Percentiles rank a stretch among this genome's conserved stretches.
phyloP scores from a whole-genome alignment of 2,113 vertebrate genomes.

The Oceanodroma tethys region DNA sequence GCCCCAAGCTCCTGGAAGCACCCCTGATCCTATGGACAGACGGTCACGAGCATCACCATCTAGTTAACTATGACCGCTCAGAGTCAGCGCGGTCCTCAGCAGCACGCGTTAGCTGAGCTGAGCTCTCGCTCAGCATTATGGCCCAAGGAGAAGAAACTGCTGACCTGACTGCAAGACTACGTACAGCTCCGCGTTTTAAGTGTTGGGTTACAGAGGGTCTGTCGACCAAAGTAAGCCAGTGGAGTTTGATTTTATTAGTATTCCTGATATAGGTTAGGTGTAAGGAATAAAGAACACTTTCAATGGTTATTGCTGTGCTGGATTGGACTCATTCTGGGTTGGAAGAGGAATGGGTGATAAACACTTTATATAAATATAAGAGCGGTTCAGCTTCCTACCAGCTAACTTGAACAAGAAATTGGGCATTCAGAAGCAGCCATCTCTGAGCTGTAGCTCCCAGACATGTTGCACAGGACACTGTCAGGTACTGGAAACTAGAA shows the following conservation, averaged over 20 bases:
- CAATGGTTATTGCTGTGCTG: background rate
- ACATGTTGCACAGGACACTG: no score
- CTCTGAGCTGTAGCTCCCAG: background rate
- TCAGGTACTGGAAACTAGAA: background rate
- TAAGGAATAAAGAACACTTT: background rate
- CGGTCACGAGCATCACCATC: background rate
- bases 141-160: background rate
- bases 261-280: background rate
- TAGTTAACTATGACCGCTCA: rapidly evolving
- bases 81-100: background rate
- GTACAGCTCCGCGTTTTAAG: background rate
- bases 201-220: background rate
- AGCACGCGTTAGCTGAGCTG: background rate
- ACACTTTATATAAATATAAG: background rate
- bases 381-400: background rate
- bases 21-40: background rate
- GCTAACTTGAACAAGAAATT: background rate
- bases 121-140: background rate
- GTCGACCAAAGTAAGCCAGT: background rate
- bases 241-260: background rate
- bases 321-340: background rate
- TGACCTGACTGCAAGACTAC: background rate
- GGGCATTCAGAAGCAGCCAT: background rate
- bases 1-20: background rate
- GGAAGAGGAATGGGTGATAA: background rate